A percentile compares a stretch with the other conserved stretches of the same genome.
These are phyloP conservation scores for Ficedula albicollis DNA, from an alignment of 2,797 vertebrate genomes.

Conservation along the genomic window DNA sequence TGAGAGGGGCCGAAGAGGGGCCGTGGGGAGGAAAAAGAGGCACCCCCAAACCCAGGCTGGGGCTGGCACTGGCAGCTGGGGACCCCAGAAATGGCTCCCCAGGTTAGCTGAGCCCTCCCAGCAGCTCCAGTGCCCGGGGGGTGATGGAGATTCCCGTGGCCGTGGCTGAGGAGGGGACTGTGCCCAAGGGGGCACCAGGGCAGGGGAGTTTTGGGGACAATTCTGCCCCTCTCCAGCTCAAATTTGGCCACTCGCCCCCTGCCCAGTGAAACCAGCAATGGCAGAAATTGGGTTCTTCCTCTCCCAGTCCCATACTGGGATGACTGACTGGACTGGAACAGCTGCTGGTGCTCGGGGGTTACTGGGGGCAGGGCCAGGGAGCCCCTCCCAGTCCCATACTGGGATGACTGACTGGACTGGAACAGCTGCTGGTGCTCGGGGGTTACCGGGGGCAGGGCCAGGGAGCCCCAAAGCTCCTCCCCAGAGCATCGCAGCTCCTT, in stretches of 20 bases:
- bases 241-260: rapidly evolving
- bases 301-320: background rate
- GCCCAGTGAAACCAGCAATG: background rate
- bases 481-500: background rate
- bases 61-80: background rate
- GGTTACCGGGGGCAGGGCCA: background rate
- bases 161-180: background rate
- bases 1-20: background rate
- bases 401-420: no score
- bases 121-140: rapidly evolving
- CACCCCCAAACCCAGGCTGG: background rate
- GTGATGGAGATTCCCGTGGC: background rate
- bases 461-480: background rate
- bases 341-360: background rate
- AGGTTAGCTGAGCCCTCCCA: rapidly evolving
- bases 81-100: background rate
- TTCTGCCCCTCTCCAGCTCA: background rate
- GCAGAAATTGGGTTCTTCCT: background rate
- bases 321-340: background rate
- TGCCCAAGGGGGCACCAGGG: rapidly evolving
- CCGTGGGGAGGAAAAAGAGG: background rate
- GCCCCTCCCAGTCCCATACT: background rate
- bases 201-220: background rate
- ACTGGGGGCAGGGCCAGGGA: no score
- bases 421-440: no score